Base-by-base conservation (phyloP, 2,113 vertebrate species). In the Eulemur rufifrons region DNA sequence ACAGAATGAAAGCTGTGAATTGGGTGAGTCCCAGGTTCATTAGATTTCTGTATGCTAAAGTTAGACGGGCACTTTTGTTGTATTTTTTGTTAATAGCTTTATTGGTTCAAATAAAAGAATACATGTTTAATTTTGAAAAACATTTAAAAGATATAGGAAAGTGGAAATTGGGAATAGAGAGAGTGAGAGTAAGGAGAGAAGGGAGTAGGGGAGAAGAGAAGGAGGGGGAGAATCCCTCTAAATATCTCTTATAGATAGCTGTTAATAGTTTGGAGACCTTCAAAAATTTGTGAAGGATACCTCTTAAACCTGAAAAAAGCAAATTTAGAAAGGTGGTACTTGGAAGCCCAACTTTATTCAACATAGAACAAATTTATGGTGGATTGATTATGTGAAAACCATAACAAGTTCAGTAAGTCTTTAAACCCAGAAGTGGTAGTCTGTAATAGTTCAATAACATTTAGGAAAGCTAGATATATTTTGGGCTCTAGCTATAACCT, bases 311-410 rank as follows among this genome's bases (percentile, higher is more conserved):
- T 76, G 64, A 74, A 90, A 71, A 82, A 91, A 63, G 14, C 15
- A 94, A 54, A 90, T 66, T 89, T 96, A 74, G 42, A 82, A 73
- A 94, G 63, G 45, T 73, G 18, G 14, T 63, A 18, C 64, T 90
- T 71, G 25, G 88, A 66, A 89, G 20, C 34, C 29, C 45, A 47
- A 5, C 39, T 21, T 73, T 54, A 63, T 59, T 88, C 45, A 91
- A 13, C 21, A 86, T 56, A 89, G 42, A 94, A 50, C 37, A 82
- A 12, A 68, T 34, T 92, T 45, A 27, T 94, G 52, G 29, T 68
- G 34, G 56, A 52, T 83, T 89, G 54, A 85, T 88, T 77, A 66
- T 32, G 6, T 81, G 61, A 86, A 95, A 93, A 66, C 84, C 20
- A 1, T 63, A 81, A 39, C 27, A 39, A 42, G 23, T 80, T 71